Conservation (phyloP, 2,888 invertebrate genomes). For the Rhingia campestris region DNA sequence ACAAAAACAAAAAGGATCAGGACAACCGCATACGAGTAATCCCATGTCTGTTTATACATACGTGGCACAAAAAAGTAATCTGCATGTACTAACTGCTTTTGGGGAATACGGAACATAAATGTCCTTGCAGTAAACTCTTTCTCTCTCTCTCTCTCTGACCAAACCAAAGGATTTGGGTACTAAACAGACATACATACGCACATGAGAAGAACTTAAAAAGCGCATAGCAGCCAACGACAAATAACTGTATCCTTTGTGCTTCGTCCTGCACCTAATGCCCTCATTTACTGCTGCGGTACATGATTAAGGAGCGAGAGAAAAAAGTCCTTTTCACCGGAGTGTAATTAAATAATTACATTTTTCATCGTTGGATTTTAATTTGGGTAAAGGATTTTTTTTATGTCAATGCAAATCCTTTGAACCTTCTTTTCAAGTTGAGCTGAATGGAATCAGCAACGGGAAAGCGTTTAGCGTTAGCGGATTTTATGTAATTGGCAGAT, state of each 20-base stretch:
- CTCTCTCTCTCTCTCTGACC: too few relatives aligned
- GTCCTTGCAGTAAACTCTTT: conserved; percentile 1
- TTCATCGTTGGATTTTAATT: conserved; percentile 23
- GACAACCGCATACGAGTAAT: too few relatives aligned
- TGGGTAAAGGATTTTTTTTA: not conserved
- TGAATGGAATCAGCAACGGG: too few relatives aligned
- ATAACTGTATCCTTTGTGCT: conserved; percentile 18
- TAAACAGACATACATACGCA: not conserved
- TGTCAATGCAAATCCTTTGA: conserved; percentile 2
- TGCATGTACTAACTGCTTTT: too few relatives aligned
- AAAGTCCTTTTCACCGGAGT: conserved; percentile 10
- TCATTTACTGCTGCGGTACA: conserved; percentile 21
- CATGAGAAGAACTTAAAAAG: not conserved
- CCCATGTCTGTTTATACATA: too few relatives aligned
- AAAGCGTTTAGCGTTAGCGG: too few relatives aligned
- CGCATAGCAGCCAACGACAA: not conserved
- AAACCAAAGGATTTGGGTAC: conserved; percentile 3
- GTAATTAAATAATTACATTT: conserved; percentile 52
- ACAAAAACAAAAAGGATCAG: too few relatives aligned
- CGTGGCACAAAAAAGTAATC: too few relatives aligned
- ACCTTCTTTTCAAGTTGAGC: too few relatives aligned
- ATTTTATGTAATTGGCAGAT: too few relatives aligned
- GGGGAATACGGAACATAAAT: not conserved
- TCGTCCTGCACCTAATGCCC: conserved; percentile 30
- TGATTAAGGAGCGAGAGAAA: conserved; percentile 20